Conservation (phyloP, 2,113 vertebrate genomes). For the Nycticorax nycticorax region DNA sequence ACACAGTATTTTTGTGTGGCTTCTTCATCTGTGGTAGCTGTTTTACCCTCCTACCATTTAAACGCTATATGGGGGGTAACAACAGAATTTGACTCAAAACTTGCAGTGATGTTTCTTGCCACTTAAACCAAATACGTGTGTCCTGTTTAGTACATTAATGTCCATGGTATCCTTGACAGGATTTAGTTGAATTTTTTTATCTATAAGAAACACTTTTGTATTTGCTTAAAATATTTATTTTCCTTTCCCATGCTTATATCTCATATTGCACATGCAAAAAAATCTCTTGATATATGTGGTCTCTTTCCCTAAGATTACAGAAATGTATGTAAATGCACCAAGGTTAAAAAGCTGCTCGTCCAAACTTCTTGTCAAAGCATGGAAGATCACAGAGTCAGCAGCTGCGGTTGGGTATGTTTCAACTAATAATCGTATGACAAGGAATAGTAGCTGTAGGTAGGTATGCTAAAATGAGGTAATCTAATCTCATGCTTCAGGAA, state of each 20-base stretch:
- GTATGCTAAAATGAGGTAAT: slow-evolving; percentile 9
- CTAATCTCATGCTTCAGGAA: slow-evolving; percentile 28
- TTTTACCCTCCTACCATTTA: background rate
- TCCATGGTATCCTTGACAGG: background rate
- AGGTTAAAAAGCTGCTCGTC: background rate
- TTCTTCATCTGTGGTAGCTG: background rate
- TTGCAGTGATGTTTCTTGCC: background rate
- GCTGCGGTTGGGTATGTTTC: background rate
- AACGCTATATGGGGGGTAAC: background rate
- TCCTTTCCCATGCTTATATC: background rate
- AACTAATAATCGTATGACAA: background rate
- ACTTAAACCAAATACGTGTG: background rate
- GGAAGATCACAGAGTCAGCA: background rate
- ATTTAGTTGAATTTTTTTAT: background rate
- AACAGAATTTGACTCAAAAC: background rate
- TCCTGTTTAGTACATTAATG: background rate
- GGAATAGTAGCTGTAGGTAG: background rate
- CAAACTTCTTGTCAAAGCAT: background rate
- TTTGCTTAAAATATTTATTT: background rate
- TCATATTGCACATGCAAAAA: background rate
- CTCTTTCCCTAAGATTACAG: background rate
- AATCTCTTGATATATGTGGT: background rate
- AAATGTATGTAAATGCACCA: background rate
- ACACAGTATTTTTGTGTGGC: background rate
- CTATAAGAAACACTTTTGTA: background rate